Evolutionary conservation across 2,888 invertebrate genomes (phyloP).

Genomic region (Piscicola geometra): DNA sequence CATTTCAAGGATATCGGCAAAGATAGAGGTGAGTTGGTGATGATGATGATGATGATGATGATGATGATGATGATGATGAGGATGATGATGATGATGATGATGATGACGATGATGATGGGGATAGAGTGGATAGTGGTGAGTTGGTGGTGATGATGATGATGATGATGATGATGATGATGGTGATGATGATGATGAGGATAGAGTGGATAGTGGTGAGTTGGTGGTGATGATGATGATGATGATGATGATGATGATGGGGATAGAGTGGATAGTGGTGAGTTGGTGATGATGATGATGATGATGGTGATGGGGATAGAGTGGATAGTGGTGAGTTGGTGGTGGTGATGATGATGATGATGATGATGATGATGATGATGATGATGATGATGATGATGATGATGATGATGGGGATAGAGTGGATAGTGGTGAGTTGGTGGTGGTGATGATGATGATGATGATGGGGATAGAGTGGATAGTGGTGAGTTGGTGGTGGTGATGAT

Average conservation of each 20-base stretch:
- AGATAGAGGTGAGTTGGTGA: background rate
- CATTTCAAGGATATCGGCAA: slow-evolving; percentile 33
- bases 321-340: too few relatives aligned
- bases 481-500: slow-evolving; percentile 9
- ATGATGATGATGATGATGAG: too few relatives aligned
- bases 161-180: slow-evolving; percentile 29
- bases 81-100: too few relatives aligned
- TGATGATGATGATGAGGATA: slow-evolving; percentile 30
- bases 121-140: too few relatives aligned
- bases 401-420: slow-evolving; percentile 12
- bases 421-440: slow-evolving; percentile 7
- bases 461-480: background rate
- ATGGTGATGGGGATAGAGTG: background rate
- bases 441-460: slow-evolving; percentile 20
- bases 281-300: slow-evolving; percentile 20
- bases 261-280: too few relatives aligned
- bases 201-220: slow-evolving; percentile 8
- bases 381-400: slow-evolving; percentile 30
- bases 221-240: slow-evolving; percentile 23
- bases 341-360: slow-evolving; percentile 10
- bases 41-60: too few relatives aligned
- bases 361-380: slow-evolving; percentile 18
- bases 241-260: slow-evolving; percentile 10
- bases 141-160: slow-evolving; percentile 12
- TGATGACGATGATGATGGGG: too few relatives aligned